Evolutionary conservation across 2,797 vertebrate genomes (phyloP).

Genomic region (Silurus lanzhouensis): DNA sequence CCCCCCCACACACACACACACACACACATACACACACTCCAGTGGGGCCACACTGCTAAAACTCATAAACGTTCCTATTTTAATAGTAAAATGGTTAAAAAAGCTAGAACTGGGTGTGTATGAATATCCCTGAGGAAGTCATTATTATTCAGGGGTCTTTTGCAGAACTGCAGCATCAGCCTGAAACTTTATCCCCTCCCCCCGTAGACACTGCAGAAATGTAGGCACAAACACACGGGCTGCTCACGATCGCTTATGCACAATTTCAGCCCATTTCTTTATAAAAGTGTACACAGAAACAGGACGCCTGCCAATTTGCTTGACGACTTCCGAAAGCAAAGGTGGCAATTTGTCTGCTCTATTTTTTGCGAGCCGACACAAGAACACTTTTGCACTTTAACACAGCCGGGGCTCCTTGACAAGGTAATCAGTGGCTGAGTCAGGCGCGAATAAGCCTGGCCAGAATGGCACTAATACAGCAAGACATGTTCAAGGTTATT

Average conservation of each 20-base stretch:
- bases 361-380: conserved; percentile 54
- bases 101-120: background rate
- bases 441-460: conserved; percentile 63
- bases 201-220: background rate
- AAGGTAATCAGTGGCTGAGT: conserved; percentile 69
- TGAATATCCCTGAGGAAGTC: background rate
- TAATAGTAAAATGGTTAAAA: background rate
- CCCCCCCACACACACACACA: background rate
- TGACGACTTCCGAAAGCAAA: conserved; percentile 59
- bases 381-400: conserved; percentile 53
- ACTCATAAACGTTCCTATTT: background rate
- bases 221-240: conserved; percentile 2
- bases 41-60: background rate
- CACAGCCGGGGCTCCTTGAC: conserved; percentile 64
- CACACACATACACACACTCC: background rate
- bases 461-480: conserved; percentile 68
- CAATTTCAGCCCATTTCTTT: conserved; percentile 23
- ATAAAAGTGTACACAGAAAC: conserved; percentile 40
- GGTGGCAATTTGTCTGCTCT: conserved; percentile 57
- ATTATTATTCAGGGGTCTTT: conserved; percentile 10
- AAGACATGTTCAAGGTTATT: conserved; percentile 75
- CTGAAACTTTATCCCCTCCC: conserved; percentile 10
- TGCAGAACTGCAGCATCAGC: conserved; percentile 12
- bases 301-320: conserved; percentile 49
- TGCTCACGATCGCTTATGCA: conserved; percentile 10